Base-by-base conservation (phyloP, 2,797 vertebrate genomes). In the Rachycentron canadum region DNA sequence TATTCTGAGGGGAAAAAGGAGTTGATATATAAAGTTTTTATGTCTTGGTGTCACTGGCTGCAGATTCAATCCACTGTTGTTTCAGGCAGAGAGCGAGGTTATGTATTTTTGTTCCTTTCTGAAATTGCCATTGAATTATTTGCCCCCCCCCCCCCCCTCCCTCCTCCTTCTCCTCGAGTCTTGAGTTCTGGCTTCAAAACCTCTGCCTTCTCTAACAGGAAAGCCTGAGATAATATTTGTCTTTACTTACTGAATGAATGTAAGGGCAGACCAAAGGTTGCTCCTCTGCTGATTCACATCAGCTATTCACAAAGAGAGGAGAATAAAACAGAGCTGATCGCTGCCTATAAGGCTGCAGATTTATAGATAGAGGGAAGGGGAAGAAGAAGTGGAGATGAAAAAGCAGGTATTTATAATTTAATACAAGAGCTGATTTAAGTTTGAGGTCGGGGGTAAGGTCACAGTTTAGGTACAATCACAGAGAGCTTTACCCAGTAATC, bases 201-300 rank as follows among this genome's bases (percentile, higher is more conserved):
- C 30, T 19, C 19, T 23, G 32, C 61, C 19, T 59, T 58, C 74
- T 57, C 50, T 73, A 13, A 23, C 80, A 80, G 69, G 73, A 85
- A 86, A 74, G 78, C 68, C 85, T 89, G 79, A 81, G 56, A 89
- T 79, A 89, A 92, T 76, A 92, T 89, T 88, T 83, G 66, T 83
- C 47, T 55, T 55, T 64, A 61, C 71, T 40, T 69, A 66, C 67
- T 71, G 68, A 86, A 86, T 75, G 41, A 16, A 53, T 75, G 81
- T 25, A 78, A 77, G 50, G 3, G 25, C 32, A 66, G 89, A 82
- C 76, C 86, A 91, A 80, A 83, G 71, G 81, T 80, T 14, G 7
- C 21, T 68, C 36, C 28, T 63, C 55, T 45, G 55, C 69, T 67
- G 78, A 82, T 66, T 79, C 79, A 41, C 43, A 59, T 68, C 21